phyloP scores from a whole-genome alignment of 1,140 invertebrate genomes.

The Brachionus asplanchnoidis region DNA sequence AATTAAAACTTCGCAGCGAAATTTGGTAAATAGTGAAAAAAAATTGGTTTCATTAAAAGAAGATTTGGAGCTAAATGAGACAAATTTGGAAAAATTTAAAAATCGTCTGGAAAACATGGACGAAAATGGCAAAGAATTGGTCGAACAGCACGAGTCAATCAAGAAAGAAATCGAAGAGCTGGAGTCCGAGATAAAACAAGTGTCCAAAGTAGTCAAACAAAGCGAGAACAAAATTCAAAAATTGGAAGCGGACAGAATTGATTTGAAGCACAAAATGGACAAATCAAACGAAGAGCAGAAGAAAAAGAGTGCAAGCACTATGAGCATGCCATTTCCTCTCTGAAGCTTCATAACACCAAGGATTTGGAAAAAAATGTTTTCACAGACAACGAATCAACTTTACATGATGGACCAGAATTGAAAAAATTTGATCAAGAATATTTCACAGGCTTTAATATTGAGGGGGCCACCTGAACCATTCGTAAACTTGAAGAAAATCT shows the following conservation, averaged over 20 bases:
- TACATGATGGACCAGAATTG: neutral
- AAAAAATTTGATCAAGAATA: neutral
- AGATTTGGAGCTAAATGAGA: conserved; percentile 48
- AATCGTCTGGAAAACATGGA: conserved; percentile 56
- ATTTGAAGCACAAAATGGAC: conserved; percentile 27
- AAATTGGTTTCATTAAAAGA: conserved; percentile 6
- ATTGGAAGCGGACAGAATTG: conserved; percentile 26
- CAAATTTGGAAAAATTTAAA: conserved; percentile 54
- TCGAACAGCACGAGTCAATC: conserved; percentile 63
- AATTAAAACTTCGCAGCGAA: conserved; percentile 46
- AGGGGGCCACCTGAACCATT: neutral
- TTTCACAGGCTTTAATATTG: neutral
- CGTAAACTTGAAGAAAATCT: conserved; percentile 64
- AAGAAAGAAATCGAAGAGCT: conserved; percentile 55
- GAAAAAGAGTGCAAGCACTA: neutral
- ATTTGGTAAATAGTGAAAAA: conserved; percentile 52
- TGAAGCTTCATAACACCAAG: conserved; percentile 37
- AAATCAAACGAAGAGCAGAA: conserved; percentile 33
- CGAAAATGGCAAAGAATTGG: conserved; percentile 61
- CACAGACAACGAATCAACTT: neutral
- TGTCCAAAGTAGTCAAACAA: conserved; percentile 20
- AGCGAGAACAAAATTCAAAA: conserved; percentile 36
- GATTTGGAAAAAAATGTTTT: conserved; percentile 35
- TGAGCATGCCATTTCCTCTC: neutral
- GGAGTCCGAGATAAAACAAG: neutral